Conservation (phyloP, 2,888 invertebrate species). For the Melinopterus prodromus region DNA sequence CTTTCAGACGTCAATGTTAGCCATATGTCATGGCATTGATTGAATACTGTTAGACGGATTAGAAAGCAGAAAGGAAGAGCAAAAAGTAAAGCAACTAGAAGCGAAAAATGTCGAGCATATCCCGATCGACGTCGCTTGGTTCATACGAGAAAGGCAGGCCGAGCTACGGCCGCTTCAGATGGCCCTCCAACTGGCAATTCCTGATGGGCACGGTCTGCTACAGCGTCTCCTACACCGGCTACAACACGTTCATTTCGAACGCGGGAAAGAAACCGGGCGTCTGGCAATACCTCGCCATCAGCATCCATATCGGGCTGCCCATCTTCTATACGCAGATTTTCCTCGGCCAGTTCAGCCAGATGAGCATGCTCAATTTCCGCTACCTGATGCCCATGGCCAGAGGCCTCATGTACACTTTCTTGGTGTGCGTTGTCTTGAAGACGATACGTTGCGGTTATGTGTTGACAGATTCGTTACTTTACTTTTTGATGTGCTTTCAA, state of each 20-base stretch:
- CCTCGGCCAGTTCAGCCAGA: slow-evolving; percentile 40
- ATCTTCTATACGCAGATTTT: slow-evolving; percentile 38
- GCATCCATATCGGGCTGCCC: slow-evolving; percentile 39
- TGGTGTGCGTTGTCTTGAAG: slow-evolving; percentile 34
- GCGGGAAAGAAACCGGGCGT: slow-evolving; percentile 7
- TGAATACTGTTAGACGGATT: too few relatives aligned
- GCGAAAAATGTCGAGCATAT: not conserved
- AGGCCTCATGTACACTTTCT: slow-evolving; percentile 31
- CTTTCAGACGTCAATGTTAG: too few relatives aligned
- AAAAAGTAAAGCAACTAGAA: too few relatives aligned
- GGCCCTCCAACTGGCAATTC: slow-evolving; percentile 1
- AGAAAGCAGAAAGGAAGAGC: too few relatives aligned
- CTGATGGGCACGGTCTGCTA: slow-evolving; percentile 16
- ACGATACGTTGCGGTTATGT: slow-evolving; percentile 30
- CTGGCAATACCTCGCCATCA: slow-evolving; percentile 34
- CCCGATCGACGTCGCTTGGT: not conserved
- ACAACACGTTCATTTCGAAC: slow-evolving; percentile 10
- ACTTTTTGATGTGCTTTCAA: slow-evolving; percentile 37
- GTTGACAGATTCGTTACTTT: slow-evolving; percentile 38
- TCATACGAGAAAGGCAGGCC: slow-evolving; percentile 8
- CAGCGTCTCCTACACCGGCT: slow-evolving; percentile 9
- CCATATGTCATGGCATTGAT: too few relatives aligned
- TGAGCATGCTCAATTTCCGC: slow-evolving; percentile 36
- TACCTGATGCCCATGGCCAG: slow-evolving; percentile 34
- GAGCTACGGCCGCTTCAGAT: not conserved